Evolutionary conservation across 1,140 invertebrate genomes (phyloP), one percentile per base, ranked within the genome.

Genomic region (Latrodectus geometricus): DNA sequence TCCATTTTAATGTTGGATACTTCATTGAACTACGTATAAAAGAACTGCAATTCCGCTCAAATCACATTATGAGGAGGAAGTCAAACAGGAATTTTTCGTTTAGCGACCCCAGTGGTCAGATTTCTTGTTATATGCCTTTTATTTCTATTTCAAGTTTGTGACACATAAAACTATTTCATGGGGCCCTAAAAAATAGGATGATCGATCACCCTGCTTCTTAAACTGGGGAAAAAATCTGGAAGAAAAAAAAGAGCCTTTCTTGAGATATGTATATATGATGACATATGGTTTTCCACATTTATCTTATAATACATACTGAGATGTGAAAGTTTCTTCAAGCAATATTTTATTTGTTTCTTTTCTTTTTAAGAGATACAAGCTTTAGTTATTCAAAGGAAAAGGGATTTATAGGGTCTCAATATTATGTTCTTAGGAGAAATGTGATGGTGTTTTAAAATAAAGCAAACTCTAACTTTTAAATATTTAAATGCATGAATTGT

Each of bases 1-100:
- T 17, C 49, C 48, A 72, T 72, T 48, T 54, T 81, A 81, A 81
- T 81, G 66, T 20, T 14, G 54, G 7, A 17, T 35, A 70, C 48
- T 56, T 81, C 54, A 9, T 11, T 7, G 78, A 56, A 72, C 65
- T 9, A 17, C 66, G 9, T 54, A 23, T 50, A 72, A 81, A 49
- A 56, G 70, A 74, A 74, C 48, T 15, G 68, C 17, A 81, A 20
- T 23, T 80, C 61, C n/a, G 14, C 70, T 17, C 49, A 81, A 72
- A 81, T 81, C 4, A 66, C 69, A 81, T 81, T 81, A 54, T 49
- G 35, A 35, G 14, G 4, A 81, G 78, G 49, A 81, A 17, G 66
- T 56, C 14, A 14, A 66, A 74, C 70, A 83, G 70, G 70, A 83
- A 82, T 74, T 83, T 20, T 54, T 12, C n/a, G 21, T 74, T 83